These are phyloP conservation scores for Eufriesea mexicana DNA, from an alignment of 1,140 invertebrate species.

Conservation along the genomic window DNA sequence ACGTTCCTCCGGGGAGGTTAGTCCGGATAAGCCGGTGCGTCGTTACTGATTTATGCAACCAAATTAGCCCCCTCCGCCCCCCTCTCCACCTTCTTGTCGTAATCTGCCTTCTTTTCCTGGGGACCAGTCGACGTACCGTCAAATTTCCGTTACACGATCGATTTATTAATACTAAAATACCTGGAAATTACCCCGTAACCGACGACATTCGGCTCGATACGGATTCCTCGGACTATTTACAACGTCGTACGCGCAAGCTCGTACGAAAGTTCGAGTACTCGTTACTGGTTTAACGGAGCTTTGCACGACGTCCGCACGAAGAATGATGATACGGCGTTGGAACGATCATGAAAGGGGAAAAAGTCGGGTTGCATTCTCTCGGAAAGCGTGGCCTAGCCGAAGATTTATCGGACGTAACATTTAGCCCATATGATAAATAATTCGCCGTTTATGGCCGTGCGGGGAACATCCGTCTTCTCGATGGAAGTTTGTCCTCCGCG, in stretches of 20 bases:
- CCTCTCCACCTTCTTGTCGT: no score
- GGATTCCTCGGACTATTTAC: not conserved
- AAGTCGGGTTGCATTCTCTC: constrained; percentile 53
- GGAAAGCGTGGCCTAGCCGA: constrained; percentile 42
- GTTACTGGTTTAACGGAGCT: constrained; percentile 55
- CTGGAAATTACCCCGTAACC: not conserved
- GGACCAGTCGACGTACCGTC: no score
- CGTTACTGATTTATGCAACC: no score
- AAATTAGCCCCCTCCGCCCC: no score
- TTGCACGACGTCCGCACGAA: constrained; percentile 50
- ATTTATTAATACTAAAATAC: not conserved
- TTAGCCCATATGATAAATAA: constrained; percentile 64
- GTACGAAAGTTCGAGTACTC: not conserved
- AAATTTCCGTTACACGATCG: not conserved
- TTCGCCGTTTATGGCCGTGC: constrained; percentile 49
- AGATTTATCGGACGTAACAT: constrained; percentile 61
- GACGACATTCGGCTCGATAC: not conserved
- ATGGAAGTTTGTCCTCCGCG: constrained; percentile 32
- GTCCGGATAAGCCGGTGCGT: no score
- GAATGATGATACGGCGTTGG: constrained; percentile 52
- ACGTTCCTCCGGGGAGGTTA: no score
- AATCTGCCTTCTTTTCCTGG: no score
- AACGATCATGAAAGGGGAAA: constrained; percentile 59
- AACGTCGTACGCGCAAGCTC: not conserved
- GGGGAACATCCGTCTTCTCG: constrained; percentile 43